These are phyloP conservation scores for Todus mexicanus DNA, from an alignment of 2,797 vertebrate genomes.

Conservation along the genomic window DNA sequence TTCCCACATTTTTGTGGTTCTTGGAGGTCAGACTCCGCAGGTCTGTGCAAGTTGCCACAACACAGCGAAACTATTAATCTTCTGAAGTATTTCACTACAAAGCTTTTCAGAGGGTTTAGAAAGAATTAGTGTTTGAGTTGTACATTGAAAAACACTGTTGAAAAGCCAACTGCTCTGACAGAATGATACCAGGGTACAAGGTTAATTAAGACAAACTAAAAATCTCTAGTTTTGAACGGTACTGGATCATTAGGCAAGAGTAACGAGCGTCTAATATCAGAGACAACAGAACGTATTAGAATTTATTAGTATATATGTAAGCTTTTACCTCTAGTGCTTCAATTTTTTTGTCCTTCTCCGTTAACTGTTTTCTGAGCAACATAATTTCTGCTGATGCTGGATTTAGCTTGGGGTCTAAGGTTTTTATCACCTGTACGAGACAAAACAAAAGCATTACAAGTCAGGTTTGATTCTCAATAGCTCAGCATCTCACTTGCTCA, in stretches of 20 bases:
- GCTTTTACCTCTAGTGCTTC: constrained; percentile 85
- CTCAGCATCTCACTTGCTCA: background rate
- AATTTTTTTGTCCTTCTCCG: constrained; percentile 90
- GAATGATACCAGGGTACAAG: background rate
- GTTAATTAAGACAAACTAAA: background rate
- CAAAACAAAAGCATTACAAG: background rate
- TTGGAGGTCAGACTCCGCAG: background rate
- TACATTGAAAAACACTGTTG: background rate
- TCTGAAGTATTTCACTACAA: background rate
- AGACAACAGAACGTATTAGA: background rate
- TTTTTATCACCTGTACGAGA: constrained; percentile 88
- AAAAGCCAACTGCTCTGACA: background rate
- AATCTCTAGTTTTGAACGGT: background rate
- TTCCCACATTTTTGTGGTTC: background rate
- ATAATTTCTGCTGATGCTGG: constrained; percentile 97
- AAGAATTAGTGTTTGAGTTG: background rate
- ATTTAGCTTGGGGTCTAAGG: constrained; percentile 94
- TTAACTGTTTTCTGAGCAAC: constrained; percentile 85
- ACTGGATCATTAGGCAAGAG: background rate
- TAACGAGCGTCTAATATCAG: background rate
- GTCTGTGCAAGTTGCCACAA: background rate
- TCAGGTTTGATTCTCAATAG: background rate
- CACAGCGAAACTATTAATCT: background rate
- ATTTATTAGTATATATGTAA: background rate
- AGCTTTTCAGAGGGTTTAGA: background rate